Percentiles rank a stretch among this genome's conserved stretches.
Evolutionary conservation across 2,113 vertebrate species (phyloP).

Genomic region (Plestiodon gilberti): DNA sequence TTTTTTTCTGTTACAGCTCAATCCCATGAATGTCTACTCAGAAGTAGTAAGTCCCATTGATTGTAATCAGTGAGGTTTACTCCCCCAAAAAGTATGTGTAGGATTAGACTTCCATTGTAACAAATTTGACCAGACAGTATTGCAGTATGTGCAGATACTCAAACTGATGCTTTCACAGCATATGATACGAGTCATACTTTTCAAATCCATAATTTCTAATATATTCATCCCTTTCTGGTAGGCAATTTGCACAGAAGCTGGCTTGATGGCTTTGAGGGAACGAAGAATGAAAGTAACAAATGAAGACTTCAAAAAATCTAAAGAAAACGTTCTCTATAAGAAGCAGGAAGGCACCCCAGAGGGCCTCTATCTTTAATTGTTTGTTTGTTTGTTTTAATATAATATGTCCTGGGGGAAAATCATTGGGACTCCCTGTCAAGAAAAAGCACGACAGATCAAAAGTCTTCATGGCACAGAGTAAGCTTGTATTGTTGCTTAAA

Average conservation of each 20-base stretch:
- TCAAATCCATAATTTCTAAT: neutral
- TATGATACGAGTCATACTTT: neutral
- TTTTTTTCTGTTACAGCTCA: neutral
- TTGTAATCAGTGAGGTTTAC: neutral
- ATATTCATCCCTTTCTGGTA: constrained; percentile 61
- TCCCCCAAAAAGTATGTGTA: neutral
- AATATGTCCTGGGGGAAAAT: neutral
- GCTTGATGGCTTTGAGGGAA: constrained; percentile 94
- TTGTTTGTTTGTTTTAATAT: neutral
- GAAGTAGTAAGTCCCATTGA: no score
- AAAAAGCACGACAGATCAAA: neutral
- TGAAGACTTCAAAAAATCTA: constrained; percentile 99
- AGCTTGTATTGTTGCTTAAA: neutral
- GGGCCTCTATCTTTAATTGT: constrained; percentile 85
- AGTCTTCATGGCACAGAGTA: constrained; percentile 3
- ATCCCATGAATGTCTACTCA: neutral
- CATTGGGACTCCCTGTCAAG: fast-evolving
- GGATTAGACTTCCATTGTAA: neutral
- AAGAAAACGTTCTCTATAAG: constrained; percentile 98
- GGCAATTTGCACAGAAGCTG: constrained; percentile 98
- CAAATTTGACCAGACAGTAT: neutral
- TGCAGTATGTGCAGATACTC: no score
- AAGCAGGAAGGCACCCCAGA: constrained; percentile 98
- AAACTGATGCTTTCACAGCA: neutral
- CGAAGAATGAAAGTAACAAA: constrained; percentile 98